These are phyloP conservation scores for Benthosema pterotum DNA, from an alignment of 2,797 vertebrate species.

Conservation along the genomic window DNA sequence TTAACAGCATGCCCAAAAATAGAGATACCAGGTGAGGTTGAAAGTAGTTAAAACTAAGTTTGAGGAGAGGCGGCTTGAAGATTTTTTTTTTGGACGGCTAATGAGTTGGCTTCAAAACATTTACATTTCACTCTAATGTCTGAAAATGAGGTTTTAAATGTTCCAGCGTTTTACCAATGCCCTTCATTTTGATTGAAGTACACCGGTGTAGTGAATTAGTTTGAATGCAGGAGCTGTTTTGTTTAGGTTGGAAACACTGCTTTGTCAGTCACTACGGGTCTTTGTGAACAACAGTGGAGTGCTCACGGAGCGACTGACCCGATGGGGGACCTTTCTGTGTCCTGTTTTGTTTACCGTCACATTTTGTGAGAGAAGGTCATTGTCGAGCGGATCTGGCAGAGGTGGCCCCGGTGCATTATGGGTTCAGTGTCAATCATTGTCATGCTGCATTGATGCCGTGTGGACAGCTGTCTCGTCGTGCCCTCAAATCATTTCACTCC, in stretches of 20 bases:
- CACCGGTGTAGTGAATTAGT: conserved; percentile 14
- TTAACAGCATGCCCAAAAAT: too few relatives aligned
- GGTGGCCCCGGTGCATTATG: conserved; percentile 31
- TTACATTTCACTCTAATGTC: conserved; percentile 7
- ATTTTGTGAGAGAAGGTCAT: conserved; percentile 11
- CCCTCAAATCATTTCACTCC: conserved; percentile 17
- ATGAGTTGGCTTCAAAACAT: background rate
- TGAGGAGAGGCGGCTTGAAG: too few relatives aligned
- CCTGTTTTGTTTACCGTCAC: too few relatives aligned
- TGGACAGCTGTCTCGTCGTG: conserved; percentile 4
- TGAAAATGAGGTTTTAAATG: too few relatives aligned
- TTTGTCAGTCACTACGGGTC: conserved; percentile 13
- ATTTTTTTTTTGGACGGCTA: too few relatives aligned
- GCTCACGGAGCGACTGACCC: too few relatives aligned
- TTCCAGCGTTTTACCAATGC: too few relatives aligned
- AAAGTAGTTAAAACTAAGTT: too few relatives aligned
- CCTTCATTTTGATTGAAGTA: conserved; percentile 21
- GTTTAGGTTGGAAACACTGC: conserved; percentile 17
- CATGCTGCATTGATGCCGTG: conserved; percentile 2
- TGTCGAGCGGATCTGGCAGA: conserved; percentile 23
- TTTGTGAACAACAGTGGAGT: conserved; percentile 5
- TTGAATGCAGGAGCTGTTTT: background rate
- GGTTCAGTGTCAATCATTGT: conserved; percentile 32
- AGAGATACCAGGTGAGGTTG: too few relatives aligned
- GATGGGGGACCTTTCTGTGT: too few relatives aligned